Percentiles rank a stretch among this genome's conserved stretches.
phyloP scores from a whole-genome alignment of 2,888 invertebrate genomes.

The Oscheius sp. region DNA sequence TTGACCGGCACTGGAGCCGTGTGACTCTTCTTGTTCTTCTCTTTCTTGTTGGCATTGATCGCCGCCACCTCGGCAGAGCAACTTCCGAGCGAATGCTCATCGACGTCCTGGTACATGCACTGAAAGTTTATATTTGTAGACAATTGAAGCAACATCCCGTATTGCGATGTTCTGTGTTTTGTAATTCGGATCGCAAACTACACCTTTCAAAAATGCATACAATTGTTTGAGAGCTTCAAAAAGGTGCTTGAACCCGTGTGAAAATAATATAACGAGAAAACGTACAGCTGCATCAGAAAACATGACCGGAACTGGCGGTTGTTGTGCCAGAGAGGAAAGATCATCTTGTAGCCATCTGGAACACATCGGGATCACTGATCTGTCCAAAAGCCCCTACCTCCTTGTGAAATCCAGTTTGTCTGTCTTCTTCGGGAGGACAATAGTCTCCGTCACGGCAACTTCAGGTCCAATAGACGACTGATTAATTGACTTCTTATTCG shows the following conservation, averaged over 20 bases:
- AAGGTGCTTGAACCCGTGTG: not conserved
- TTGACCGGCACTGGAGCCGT: constrained; percentile 7
- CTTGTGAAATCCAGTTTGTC: constrained; percentile 72
- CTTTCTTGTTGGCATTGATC: constrained; percentile 53
- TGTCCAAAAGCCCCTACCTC: constrained; percentile 22
- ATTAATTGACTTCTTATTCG: constrained; percentile 18
- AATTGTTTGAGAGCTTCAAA: too few species aligned
- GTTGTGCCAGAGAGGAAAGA: constrained; percentile 54
- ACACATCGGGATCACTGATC: not conserved
- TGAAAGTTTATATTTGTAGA: constrained; percentile 31
- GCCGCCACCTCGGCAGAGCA: constrained; percentile 73
- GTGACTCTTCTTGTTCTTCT: constrained; percentile 45
- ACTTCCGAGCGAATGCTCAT: constrained; percentile 66
- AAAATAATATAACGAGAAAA: not conserved
- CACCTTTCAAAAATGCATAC: too few species aligned
- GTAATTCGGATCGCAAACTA: too few species aligned
- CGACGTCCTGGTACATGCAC: constrained; percentile 60
- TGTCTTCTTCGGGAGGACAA: constrained; percentile 66
- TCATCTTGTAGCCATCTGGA: constrained; percentile 69
- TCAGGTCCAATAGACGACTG: constrained; percentile 1
- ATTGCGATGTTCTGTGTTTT: too few species aligned
- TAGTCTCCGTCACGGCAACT: constrained; percentile 63
- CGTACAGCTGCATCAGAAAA: constrained; percentile 10
- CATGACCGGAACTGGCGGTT: constrained; percentile 50
- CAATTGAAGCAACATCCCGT: too few species aligned